These are phyloP conservation scores for Menura novaehollandiae DNA, from an alignment of 2,113 vertebrate species.

Conservation along the genomic window DNA sequence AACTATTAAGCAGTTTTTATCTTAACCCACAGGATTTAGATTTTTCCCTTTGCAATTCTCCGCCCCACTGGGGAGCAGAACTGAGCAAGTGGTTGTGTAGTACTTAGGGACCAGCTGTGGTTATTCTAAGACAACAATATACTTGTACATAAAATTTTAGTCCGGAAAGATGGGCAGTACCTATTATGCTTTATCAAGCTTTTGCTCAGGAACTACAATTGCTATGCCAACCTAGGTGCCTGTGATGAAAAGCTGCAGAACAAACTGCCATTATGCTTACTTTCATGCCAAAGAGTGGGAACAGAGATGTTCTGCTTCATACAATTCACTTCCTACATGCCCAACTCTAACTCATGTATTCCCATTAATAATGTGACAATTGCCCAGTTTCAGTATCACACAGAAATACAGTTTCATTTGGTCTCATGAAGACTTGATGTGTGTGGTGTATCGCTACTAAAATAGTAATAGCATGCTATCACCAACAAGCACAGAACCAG, in stretches of 20 bases:
- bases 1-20: background rate
- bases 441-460: background rate
- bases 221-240: background rate
- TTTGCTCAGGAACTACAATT: background rate
- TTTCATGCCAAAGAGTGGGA: background rate
- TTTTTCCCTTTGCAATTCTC: background rate
- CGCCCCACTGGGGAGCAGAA: background rate
- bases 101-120: background rate
- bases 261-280: background rate
- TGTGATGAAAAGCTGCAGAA: background rate
- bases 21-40: background rate
- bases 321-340: background rate
- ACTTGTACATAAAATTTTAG: background rate
- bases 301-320: background rate
- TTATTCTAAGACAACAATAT: background rate
- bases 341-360: background rate
- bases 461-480: background rate
- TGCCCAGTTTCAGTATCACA: background rate
- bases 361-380: background rate
- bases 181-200: background rate
- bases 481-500: background rate
- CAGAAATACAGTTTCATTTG: background rate
- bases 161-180: background rate
- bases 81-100: background rate
- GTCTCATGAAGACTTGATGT: background rate